Evolutionary conservation across 2,113 vertebrate species (phyloP), one percentile per base, ranked within the genome.

Genomic region (Coryphaenoides rupestris): DNA sequence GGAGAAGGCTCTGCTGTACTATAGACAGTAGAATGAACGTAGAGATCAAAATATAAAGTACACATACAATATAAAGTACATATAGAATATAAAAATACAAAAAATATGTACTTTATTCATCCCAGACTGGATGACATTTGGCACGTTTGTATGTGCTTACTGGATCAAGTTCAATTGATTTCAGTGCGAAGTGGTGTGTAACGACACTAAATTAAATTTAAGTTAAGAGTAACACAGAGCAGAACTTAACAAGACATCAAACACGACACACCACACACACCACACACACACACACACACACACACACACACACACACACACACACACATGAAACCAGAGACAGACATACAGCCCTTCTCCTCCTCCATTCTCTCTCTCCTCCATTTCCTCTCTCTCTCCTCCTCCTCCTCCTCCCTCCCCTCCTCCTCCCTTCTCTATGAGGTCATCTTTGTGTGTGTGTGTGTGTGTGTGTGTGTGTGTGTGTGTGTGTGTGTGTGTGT

Each of bases 261-360:
- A 74, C 65, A 74, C 66, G 21, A 40, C 33, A 40, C 33, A 40
- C 33, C 33, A 40, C 33, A 40, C 33, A 40, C 10, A 40, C 33
- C 33, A 40, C 33, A 40, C 33, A 40, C 33, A 40, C 33, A 40
- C 9, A 40, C 33, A 13, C n/a, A n/a, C n/a, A n/a, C 19, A 22
- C 16, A 22, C 9, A 55, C 54, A 55, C 54, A 55, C 54, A 55
- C 54, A 55, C 52, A 55, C 54, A 55, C 54, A 55, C 54, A 55
- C 54, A 54, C 52, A 54, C 52, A 54, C 3, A 1, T 40, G 55
- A 57, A 56, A 55, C 15, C 56, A 56, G 45, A 21, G 15, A 60
- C 45, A 52, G 55, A 60, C 58, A 65, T 33, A 24, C n/a, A 54
- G 3, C 24, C 15, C 15, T 52, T 13, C 33, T 12, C 22, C 10